Conservation (phyloP, 2,888 invertebrate species). For the Pseudococcus longispinus region DNA sequence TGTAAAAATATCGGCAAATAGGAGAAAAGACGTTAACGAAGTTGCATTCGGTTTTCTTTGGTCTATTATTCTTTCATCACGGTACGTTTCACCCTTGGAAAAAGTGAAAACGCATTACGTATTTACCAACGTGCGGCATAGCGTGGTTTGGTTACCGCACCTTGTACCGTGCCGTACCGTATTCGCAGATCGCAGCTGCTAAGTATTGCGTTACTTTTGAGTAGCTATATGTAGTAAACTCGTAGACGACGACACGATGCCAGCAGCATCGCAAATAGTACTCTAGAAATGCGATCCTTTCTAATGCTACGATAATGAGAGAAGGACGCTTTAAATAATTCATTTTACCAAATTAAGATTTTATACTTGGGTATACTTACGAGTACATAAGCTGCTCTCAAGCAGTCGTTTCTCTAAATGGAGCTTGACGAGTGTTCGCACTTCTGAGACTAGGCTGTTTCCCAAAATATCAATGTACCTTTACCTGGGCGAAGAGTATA, state of each 20-base stretch:
- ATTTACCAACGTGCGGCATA: not conserved
- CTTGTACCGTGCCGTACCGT: too few relatives aligned
- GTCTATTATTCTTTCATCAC: slow-evolving; percentile 19
- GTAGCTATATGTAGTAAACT: not conserved
- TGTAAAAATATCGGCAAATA: slow-evolving; percentile 19
- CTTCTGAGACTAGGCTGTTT: not conserved
- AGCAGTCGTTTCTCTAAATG: not conserved
- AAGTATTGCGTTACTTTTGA: slow-evolving; percentile 34
- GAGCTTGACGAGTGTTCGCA: slow-evolving; percentile 2
- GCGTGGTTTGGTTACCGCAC: not conserved
- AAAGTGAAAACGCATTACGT: slow-evolving; percentile 24
- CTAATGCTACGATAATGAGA: slow-evolving; percentile 7
- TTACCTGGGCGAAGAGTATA: not conserved
- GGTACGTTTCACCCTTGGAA: slow-evolving; percentile 31
- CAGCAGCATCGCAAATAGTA: not conserved
- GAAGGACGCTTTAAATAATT: slow-evolving; percentile 31
- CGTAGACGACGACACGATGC: not conserved
- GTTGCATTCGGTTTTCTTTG: slow-evolving; percentile 34
- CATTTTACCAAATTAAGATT: slow-evolving; percentile 24
- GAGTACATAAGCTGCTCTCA: not conserved
- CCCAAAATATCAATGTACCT: not conserved
- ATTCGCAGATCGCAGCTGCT: slow-evolving; percentile 6
- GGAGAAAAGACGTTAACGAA: slow-evolving; percentile 27
- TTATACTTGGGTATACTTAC: not conserved
- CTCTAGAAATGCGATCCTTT: slow-evolving; percentile 13